Evolutionary conservation across 2,888 invertebrate genomes (phyloP).

Genomic region (Morpho helenor): DNA sequence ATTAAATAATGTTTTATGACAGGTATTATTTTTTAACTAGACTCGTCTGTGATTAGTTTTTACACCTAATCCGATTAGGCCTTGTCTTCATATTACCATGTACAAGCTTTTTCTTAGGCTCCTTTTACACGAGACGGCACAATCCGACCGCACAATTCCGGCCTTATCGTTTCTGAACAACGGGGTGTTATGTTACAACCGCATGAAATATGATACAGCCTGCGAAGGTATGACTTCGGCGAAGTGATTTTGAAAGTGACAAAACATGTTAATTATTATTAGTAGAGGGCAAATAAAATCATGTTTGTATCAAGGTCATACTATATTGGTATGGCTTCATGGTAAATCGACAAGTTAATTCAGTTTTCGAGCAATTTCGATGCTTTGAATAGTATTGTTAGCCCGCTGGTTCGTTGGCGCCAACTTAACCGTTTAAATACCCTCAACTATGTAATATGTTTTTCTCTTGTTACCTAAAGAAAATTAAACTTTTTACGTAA

Average conservation of each 20-base stretch:
- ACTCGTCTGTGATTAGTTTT: too few relatives aligned
- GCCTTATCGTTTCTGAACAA: conserved; percentile 26
- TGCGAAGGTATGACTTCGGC: conserved; percentile 19
- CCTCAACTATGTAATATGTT: too few relatives aligned
- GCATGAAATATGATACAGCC: conserved; percentile 33
- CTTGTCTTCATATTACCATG: conserved; percentile 9
- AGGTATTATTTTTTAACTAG: too few relatives aligned
- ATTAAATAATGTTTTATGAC: too few relatives aligned
- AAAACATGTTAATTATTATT: conserved; percentile 18
- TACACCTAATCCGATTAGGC: conserved; percentile 7
- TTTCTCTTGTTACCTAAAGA: too few relatives aligned
- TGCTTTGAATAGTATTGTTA: too few relatives aligned
- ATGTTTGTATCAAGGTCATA: neutral
- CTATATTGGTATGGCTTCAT: too few relatives aligned
- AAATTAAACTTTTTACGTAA: too few relatives aligned
- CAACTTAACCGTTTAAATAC: too few relatives aligned
- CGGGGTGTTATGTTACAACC: conserved; percentile 31
- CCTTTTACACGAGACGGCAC: conserved; percentile 29
- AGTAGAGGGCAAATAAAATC: conserved; percentile 2
- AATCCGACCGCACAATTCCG: conserved; percentile 40
- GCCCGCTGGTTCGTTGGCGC: too few relatives aligned
- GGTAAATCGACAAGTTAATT: too few relatives aligned
- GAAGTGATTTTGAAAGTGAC: conserved; percentile 25
- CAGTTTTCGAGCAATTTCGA: too few relatives aligned
- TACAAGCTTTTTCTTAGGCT: conserved; percentile 21